Percentiles rank a stretch among this genome's conserved stretches.
These are phyloP conservation scores for Meliscaeva auricollis DNA, from an alignment of 2,888 invertebrate species.

Conservation along the genomic window DNA sequence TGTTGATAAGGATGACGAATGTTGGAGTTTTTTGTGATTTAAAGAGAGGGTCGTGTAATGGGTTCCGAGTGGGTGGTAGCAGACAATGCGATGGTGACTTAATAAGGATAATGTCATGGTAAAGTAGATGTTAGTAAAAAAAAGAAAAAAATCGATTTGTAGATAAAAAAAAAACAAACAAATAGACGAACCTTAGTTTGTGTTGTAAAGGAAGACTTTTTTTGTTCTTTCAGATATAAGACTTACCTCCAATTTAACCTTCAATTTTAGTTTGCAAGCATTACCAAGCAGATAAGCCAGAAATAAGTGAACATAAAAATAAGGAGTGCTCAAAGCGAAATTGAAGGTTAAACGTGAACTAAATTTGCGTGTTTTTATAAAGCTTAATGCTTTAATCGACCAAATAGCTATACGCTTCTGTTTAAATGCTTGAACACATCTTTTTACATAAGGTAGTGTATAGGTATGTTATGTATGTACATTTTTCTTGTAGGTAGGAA, in stretches of 20 bases:
- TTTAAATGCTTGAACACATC: too few species aligned
- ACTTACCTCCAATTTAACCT: background rate
- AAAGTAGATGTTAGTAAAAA: conserved; percentile 5
- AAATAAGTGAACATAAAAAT: background rate
- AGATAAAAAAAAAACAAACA: conserved; percentile 25
- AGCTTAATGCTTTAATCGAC: conserved; percentile 16
- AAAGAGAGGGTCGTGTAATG: background rate
- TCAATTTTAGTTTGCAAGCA: background rate
- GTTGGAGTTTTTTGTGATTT: conserved; percentile 42
- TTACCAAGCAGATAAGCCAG: background rate
- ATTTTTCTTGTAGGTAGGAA: too few species aligned
- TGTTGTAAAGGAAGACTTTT: background rate
- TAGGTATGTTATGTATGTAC: too few species aligned
- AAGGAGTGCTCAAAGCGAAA: background rate
- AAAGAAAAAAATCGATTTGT: conserved; percentile 59
- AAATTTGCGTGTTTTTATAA: background rate
- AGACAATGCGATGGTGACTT: conserved; percentile 54
- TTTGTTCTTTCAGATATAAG: background rate
- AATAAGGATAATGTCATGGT: conserved; percentile 72
- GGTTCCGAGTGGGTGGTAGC: background rate
- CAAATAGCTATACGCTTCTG: background rate
- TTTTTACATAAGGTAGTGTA: too few species aligned
- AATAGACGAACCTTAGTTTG: conserved; percentile 11
- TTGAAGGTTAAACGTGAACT: background rate
- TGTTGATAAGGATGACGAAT: conserved; percentile 72